A percentile compares a stretch with the other conserved stretches of the same genome.
phyloP scores from a whole-genome alignment of 1,140 invertebrate genomes.

The Pollicipes pollicipes region DNA sequence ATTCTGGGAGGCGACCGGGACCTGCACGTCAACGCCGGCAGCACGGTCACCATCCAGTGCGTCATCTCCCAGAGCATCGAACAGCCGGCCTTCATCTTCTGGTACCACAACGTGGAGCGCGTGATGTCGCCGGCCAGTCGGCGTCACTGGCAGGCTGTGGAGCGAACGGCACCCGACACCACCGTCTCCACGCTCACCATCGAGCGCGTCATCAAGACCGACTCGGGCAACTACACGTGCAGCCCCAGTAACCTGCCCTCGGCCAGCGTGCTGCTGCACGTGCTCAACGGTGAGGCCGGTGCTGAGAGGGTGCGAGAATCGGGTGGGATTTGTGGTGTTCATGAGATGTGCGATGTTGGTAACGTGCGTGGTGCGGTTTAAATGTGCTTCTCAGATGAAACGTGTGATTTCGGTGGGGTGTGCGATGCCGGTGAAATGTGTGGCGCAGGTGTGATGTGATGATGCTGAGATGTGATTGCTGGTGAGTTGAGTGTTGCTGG shows the following conservation, averaged over 20 bases:
- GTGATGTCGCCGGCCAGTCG: neutral
- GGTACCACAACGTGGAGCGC: conserved; percentile 15
- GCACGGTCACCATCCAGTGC: conserved; percentile 18
- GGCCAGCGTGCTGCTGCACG: conserved; percentile 23
- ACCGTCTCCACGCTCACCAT: conserved; percentile 21
- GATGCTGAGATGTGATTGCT: no score
- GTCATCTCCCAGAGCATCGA: conserved; percentile 19
- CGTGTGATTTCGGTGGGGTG: no score
- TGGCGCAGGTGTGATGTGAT: no score
- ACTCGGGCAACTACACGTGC: conserved; percentile 26
- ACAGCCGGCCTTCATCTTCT: conserved; percentile 19
- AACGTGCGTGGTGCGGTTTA: no score
- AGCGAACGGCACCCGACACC: conserved; percentile 14
- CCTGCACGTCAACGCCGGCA: conserved; percentile 19
- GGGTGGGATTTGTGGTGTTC: neutral
- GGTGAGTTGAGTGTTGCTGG: no score
- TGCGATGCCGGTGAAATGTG: no score
- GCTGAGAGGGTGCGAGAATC: neutral
- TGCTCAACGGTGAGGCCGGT: conserved; percentile 22
- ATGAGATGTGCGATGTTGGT: no score
- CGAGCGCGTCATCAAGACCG: conserved; percentile 18
- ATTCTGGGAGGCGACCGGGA: conserved; percentile 17
- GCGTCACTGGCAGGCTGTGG: conserved; percentile 13
- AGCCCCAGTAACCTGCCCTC: conserved; percentile 24
- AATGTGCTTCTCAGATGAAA: no score